Base-by-base conservation (phyloP, 2,113 vertebrate species). In the Helogale parvula region DNA sequence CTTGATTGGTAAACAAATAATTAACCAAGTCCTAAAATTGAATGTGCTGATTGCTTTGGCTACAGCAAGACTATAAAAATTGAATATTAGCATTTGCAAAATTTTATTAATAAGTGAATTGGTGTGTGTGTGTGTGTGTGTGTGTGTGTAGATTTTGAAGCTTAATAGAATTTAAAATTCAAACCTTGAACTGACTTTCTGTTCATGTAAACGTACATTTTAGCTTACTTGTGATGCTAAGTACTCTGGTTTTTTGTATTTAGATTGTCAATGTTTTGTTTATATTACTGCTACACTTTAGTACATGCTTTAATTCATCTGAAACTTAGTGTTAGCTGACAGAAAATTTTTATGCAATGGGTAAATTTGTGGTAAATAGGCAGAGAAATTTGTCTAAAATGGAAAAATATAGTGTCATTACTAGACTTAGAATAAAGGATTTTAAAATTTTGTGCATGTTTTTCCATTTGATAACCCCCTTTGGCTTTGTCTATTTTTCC, bases 151-250 rank as follows among this genome's bases (percentile, higher is more conserved):
- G 69, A 74, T 74, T 85, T 93, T 96, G 52, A 90, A 68, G 8
- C 77, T 92, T 82, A 88, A 31, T 38, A 77, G 71, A 76, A 71
- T 81, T 96, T 80, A 86, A 89, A 95, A 82, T 95, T 65, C n/a
- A 92, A 69, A 63, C 15, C 25, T 15, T 94, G 85, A 81, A 65
- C 41, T 63, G 63, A 89, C 25, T 90, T 88, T 52, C 35, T 77
- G 3, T 92, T 88, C 7, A 52, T 3, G n/a, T 95, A 81, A 69
- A 63, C 27, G n/a, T 72, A 54, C 27, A 65, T 93, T 96, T 87
- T 88, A 74, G 19, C 47, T 86, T 96, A 71, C 54, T 84, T 85
- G 38, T 95, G 54, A 47, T 95, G 38, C 68, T 33, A 31, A 77
- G 66, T 96, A 60, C 45, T 85, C 25, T 74, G 85, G 94, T 47